A percentile compares a stretch with the other conserved stretches of the same genome.
Evolutionary conservation across 2,113 vertebrate species (phyloP).

Genomic region (Gallinago undulata): DNA sequence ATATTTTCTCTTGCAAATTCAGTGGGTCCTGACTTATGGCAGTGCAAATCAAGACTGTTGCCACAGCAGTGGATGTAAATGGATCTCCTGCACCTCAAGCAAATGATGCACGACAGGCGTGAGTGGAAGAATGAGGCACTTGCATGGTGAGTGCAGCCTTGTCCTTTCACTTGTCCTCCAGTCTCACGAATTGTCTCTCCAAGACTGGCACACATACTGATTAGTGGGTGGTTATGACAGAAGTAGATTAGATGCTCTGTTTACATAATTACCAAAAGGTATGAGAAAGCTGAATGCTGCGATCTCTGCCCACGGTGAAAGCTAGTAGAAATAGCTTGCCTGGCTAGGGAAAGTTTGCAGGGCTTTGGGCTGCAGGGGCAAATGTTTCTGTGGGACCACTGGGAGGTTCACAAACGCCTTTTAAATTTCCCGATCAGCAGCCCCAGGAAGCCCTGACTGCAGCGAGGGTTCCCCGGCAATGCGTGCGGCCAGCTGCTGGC

Average conservation of each 20-base stretch:
- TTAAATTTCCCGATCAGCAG: not conserved
- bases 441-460: not conserved
- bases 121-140: not conserved
- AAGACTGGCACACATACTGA: not conserved
- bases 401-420: not conserved
- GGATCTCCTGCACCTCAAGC: not conserved
- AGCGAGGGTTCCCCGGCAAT: not conserved
- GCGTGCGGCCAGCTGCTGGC: conserved; percentile 17
- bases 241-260: not conserved
- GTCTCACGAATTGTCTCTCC: not conserved
- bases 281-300: not conserved
- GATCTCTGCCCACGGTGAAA: not conserved
- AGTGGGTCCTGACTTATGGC: not conserved
- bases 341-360: not conserved
- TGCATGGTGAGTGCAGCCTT: not conserved
- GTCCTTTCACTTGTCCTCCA: not conserved
- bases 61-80: not conserved
- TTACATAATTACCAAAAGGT: conserved; percentile 7
- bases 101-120: not conserved
- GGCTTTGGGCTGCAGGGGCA: not conserved
- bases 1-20: not conserved
- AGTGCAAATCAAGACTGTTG: not conserved
- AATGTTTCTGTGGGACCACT: not conserved
- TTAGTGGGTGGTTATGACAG: not conserved
- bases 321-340: not conserved